These are phyloP conservation scores for Ceyx melanurus DNA, from an alignment of 2,113 vertebrate species.

Conservation along the genomic window DNA sequence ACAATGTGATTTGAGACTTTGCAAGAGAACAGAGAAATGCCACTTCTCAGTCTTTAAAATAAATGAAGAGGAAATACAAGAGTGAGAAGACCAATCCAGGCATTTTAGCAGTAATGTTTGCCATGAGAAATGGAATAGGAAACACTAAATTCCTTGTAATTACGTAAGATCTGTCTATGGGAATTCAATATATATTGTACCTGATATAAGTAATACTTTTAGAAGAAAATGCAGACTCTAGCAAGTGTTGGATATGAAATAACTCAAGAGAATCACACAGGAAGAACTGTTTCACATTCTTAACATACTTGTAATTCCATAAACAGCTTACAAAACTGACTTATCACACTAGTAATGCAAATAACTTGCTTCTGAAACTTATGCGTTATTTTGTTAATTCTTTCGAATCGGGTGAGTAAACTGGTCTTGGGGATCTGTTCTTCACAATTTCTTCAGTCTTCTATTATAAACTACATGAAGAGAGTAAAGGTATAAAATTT, in stretches of 20 bases:
- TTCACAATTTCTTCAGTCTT: neutral
- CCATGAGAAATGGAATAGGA: neutral
- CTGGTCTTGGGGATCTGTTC: neutral
- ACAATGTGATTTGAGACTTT: neutral
- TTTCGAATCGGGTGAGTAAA: neutral
- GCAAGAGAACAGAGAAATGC: neutral
- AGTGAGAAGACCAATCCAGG: neutral
- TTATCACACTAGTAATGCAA: neutral
- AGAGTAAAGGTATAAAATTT: neutral
- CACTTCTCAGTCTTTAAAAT: neutral
- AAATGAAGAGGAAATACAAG: neutral
- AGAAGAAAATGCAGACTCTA: neutral
- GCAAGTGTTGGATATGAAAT: neutral
- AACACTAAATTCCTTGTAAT: neutral
- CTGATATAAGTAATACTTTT: neutral
- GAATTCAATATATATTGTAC: neutral
- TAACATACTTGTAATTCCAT: neutral
- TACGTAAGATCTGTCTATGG: neutral
- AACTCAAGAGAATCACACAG: neutral
- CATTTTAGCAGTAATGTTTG: neutral
- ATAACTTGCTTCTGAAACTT: neutral
- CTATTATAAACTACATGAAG: neutral
- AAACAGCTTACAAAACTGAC: neutral
- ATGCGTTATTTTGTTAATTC: neutral
- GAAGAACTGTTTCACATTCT: slow-evolving; percentile 20